Conservation (phyloP, 2,888 invertebrate genomes). For the Lucinisca nassula region DNA sequence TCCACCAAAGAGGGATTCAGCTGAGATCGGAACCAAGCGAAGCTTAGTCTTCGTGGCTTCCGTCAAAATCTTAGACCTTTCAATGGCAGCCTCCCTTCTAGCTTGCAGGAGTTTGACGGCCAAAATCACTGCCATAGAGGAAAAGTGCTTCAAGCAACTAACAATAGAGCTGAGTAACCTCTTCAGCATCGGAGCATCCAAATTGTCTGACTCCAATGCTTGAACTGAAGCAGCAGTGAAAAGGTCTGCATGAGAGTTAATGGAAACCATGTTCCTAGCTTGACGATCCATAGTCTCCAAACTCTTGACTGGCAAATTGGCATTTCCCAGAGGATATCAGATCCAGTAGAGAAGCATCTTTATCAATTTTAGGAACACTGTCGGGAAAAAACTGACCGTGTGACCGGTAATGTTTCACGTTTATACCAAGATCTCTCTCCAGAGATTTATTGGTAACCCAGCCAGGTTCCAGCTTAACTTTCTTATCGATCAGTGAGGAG, state of each 20-base stretch:
- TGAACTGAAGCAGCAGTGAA: not conserved
- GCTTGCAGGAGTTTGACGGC: not conserved
- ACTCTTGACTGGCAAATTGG: not conserved
- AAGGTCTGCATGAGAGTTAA: not conserved
- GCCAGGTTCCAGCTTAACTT: too few relatives aligned
- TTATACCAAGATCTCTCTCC: too few relatives aligned
- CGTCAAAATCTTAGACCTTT: not conserved
- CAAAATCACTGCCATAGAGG: not conserved
- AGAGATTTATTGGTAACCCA: too few relatives aligned
- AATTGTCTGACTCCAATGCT: not conserved
- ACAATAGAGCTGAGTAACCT: not conserved
- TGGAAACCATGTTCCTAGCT: not conserved
- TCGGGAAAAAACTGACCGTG: too few relatives aligned
- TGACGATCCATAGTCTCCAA: not conserved
- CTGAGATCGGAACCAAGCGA: not conserved
- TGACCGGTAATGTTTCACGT: too few relatives aligned
- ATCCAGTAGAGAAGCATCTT: too few relatives aligned
- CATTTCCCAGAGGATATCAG: too few relatives aligned
- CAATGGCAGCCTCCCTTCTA: not conserved
- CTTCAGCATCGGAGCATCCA: not conserved
- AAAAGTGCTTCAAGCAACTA: not conserved
- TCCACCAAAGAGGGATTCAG: not conserved
- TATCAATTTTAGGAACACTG: too few relatives aligned
- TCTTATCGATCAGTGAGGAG: too few relatives aligned
- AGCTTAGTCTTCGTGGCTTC: not conserved